Conservation (phyloP, 1,140 invertebrate species). For the Rhagoletis pomonella region DNA sequence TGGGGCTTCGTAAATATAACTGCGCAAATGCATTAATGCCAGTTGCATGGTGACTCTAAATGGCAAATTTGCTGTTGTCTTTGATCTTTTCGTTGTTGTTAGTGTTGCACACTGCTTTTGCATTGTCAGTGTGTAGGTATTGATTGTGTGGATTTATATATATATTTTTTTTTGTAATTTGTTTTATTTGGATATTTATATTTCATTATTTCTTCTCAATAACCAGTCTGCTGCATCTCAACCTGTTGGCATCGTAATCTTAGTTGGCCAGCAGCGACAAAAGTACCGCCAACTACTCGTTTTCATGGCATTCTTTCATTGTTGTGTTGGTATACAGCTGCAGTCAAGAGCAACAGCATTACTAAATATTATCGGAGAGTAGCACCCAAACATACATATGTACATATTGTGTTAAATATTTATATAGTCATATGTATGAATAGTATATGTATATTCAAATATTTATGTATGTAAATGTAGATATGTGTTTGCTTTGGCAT, state of each 20-base stretch:
- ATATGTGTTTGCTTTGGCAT: background rate
- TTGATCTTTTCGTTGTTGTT: background rate
- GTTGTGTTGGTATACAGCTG: background rate
- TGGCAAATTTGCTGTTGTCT: background rate
- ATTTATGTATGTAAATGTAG: background rate
- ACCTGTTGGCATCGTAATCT: background rate
- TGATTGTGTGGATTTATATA: background rate
- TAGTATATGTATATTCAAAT: too few species aligned
- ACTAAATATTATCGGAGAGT: too few species aligned
- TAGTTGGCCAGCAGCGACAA: background rate
- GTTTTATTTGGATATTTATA: background rate
- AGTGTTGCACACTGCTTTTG: background rate
- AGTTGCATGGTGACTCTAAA: background rate
- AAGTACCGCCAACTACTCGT: background rate
- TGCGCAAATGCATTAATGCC: constrained; percentile 18
- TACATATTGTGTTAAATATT: too few species aligned
- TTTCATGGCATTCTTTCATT: background rate
- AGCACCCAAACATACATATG: too few species aligned
- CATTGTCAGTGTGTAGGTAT: background rate
- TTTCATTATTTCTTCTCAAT: background rate
- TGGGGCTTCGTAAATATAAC: background rate
- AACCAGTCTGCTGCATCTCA: background rate
- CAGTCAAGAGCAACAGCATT: background rate
- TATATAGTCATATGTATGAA: too few species aligned
- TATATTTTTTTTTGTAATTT: background rate